Percentiles rank a stretch among this genome's conserved stretches.
These are phyloP conservation scores for Lerista edwardsae DNA, from an alignment of 2,797 vertebrate species.

Conservation along the genomic window DNA sequence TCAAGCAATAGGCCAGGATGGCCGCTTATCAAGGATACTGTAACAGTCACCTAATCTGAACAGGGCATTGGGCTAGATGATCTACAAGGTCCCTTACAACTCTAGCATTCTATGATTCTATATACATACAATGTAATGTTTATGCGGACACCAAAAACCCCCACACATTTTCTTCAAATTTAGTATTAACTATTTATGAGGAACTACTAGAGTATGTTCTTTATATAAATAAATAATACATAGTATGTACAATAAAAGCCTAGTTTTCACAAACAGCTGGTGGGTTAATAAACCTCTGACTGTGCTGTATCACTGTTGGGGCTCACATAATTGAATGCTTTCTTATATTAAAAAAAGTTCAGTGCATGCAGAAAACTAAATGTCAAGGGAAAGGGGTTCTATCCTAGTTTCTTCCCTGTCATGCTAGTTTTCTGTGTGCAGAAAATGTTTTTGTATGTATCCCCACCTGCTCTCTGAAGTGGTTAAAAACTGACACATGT, in stretches of 20 bases:
- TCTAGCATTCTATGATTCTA: not conserved
- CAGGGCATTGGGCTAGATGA: not conserved
- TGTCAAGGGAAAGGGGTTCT: not conserved
- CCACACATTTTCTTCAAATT: slow-evolving; percentile 32
- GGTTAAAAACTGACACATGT: not conserved
- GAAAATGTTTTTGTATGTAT: not conserved
- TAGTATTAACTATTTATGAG: slow-evolving; percentile 31
- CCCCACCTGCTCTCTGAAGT: not conserved
- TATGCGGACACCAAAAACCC: not conserved
- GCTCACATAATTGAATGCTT: not conserved
- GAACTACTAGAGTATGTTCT: not conserved
- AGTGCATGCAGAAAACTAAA: not conserved
- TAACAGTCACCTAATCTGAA: no score
- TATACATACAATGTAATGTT: not conserved
- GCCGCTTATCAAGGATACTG: no score
- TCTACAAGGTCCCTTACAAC: not conserved
- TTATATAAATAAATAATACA: slow-evolving; percentile 29
- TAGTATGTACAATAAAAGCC: not conserved
- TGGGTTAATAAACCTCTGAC: not conserved
- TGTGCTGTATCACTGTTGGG: not conserved
- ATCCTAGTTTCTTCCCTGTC: not conserved
- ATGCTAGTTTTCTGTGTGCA: not conserved
- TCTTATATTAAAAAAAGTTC: not conserved
- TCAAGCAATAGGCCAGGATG: no score
- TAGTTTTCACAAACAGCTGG: not conserved